These are phyloP conservation scores for Drosophila infuscata DNA, from an alignment of 2,888 invertebrate genomes.

Conservation along the genomic window DNA sequence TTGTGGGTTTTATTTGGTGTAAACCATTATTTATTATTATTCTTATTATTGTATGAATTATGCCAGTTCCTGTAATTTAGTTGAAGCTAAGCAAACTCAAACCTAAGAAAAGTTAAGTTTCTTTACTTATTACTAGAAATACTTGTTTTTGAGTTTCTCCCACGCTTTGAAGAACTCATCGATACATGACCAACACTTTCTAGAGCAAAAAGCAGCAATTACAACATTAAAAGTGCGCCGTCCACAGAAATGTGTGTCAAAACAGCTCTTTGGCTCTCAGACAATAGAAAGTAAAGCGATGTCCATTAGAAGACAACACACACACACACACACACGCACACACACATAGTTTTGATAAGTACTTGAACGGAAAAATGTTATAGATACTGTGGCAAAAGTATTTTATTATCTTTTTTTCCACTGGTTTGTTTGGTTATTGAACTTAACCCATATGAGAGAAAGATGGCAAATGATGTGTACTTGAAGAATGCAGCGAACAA, in stretches of 20 bases:
- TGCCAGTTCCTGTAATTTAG: not conserved
- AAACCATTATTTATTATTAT: not conserved
- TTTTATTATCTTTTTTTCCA: not conserved
- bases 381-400: constrained; percentile 54
- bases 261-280: constrained; percentile 40
- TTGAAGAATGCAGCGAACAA: not conserved
- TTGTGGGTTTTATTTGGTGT: not conserved
- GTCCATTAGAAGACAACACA: constrained; percentile 63
- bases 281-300: constrained; percentile 74
- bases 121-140: not conserved
- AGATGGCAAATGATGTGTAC: constrained; percentile 22
- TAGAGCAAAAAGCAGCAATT: constrained; percentile 30
- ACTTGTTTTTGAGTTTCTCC: constrained; percentile 21
- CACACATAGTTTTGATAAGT: constrained; percentile 38
- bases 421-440: constrained; percentile 68
- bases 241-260: constrained; percentile 58
- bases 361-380: constrained; percentile 44
- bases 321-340: not conserved
- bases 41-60: not conserved
- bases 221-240: not conserved
- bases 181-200: constrained; percentile 24
- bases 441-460: constrained; percentile 65
- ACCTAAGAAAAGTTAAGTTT: not conserved
- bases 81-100: not conserved
- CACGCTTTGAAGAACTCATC: constrained; percentile 30